Evolutionary conservation across 2,888 invertebrate species (phyloP).

Genomic region (Drosophila lacicola): DNA sequence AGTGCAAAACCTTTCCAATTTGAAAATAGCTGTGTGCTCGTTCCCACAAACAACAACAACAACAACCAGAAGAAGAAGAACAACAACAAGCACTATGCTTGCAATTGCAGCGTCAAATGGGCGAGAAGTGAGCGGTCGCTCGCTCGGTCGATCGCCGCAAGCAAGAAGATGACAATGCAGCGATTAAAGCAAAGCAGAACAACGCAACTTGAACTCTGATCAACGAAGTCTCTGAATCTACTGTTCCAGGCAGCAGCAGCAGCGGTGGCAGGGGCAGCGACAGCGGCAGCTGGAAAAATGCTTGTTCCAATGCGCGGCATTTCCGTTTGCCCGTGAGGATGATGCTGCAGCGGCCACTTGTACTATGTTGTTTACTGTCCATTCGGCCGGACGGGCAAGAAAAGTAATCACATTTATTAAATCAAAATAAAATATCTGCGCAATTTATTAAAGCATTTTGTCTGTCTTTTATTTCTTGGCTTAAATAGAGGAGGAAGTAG

Average conservation of each 20-base stretch:
- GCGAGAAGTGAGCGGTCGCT: slow-evolving; percentile 21
- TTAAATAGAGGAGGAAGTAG: slow-evolving; percentile 20
- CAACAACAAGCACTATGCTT: slow-evolving; percentile 38
- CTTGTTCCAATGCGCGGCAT: slow-evolving; percentile 71
- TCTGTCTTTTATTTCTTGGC: slow-evolving; percentile 33
- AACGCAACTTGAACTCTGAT: slow-evolving; percentile 71
- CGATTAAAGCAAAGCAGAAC: slow-evolving; percentile 77
- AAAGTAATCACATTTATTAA: slow-evolving; percentile 69
- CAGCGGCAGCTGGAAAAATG: slow-evolving; percentile 70
- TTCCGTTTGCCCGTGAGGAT: slow-evolving; percentile 67
- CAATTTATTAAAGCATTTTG: slow-evolving; percentile 49
- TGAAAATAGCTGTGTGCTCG: slow-evolving; percentile 76
- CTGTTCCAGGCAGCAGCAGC: slow-evolving; percentile 12
- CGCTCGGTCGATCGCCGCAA: slow-evolving; percentile 25
- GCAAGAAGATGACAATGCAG: slow-evolving; percentile 75
- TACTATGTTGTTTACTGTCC: slow-evolving; percentile 13
- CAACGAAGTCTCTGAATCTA: slow-evolving; percentile 36
- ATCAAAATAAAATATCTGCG: slow-evolving; percentile 68
- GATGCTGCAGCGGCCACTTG: slow-evolving; percentile 34
- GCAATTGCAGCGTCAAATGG: slow-evolving; percentile 28
- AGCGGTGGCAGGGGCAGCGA: not conserved
- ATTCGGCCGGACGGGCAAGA: slow-evolving; percentile 14
- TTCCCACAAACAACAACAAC: slow-evolving; percentile 64
- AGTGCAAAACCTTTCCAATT: slow-evolving; percentile 80
- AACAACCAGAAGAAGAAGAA: slow-evolving; percentile 37